These are phyloP conservation scores for Graptemys geographica DNA, from an alignment of 2,797 vertebrate genomes.

Conservation along the genomic window DNA sequence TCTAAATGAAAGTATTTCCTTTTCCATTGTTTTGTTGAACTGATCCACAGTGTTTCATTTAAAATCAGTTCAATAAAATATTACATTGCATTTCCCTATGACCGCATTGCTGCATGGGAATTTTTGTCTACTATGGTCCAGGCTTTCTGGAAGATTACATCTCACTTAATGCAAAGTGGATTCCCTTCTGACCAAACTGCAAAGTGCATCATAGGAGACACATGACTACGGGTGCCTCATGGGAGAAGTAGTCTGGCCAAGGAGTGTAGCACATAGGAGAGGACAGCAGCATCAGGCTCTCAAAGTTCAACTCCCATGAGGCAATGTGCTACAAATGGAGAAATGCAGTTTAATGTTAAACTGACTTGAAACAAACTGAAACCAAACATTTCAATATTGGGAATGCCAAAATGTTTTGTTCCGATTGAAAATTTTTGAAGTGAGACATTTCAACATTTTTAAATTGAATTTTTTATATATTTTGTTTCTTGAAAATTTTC, in stretches of 20 bases:
- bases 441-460: not conserved
- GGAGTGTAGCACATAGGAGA: not conserved
- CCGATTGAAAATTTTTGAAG: not conserved
- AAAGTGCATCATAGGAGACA: not conserved
- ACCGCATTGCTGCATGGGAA: not conserved
- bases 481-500: conserved; percentile 4
- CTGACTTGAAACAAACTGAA: not conserved
- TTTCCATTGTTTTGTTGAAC: not conserved
- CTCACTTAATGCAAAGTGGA: not conserved
- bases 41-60: not conserved
- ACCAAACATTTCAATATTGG: not conserved
- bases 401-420: not conserved
- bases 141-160: not conserved
- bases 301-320: not conserved
- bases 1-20: not conserved
- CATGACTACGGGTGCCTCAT: not conserved
- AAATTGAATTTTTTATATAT: not conserved
- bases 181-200: not conserved
- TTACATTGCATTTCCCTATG: not conserved
- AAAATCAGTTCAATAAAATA: not conserved
- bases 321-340: not conserved
- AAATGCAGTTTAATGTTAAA: not conserved
- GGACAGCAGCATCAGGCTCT: not conserved
- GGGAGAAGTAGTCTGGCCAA: not conserved
- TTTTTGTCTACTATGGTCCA: not conserved